A percentile compares a stretch with the other conserved stretches of the same genome.
These are phyloP conservation scores for Poeciliopsis presidionis DNA, from an alignment of 2,797 vertebrate species.

Conservation along the genomic window DNA sequence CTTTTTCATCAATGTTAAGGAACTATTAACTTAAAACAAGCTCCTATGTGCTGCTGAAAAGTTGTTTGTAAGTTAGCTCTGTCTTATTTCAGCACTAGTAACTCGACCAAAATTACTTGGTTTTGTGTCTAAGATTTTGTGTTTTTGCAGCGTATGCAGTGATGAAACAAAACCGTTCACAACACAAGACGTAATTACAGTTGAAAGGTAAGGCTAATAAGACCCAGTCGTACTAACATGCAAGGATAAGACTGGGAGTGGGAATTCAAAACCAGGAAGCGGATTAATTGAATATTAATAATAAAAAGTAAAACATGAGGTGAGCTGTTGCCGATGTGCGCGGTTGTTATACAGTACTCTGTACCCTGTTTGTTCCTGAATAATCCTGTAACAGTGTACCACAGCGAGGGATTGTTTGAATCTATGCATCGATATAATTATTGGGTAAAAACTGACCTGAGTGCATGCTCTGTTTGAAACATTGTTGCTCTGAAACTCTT, in stretches of 20 bases:
- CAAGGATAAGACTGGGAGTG: constrained; percentile 55
- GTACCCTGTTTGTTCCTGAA: constrained; percentile 78
- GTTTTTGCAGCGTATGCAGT: constrained; percentile 7
- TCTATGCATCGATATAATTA: constrained; percentile 36
- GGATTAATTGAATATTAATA: constrained; percentile 26
- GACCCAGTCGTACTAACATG: constrained; percentile 69
- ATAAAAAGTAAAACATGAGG: constrained; percentile 47
- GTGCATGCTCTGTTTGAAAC: constrained; percentile 67
- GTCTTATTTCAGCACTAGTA: too few species aligned
- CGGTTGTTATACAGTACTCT: constrained; percentile 75
- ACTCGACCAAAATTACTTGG: too few species aligned
- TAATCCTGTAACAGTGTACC: constrained; percentile 58
- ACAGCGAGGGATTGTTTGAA: constrained; percentile 45
- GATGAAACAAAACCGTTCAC: constrained; percentile 50
- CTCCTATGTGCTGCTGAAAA: too few species aligned
- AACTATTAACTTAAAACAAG: too few species aligned
- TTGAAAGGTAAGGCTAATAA: constrained; percentile 70
- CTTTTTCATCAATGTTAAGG: too few species aligned
- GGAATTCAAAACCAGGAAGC: constrained; percentile 37
- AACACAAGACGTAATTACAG: constrained; percentile 59
- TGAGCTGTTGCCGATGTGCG: constrained; percentile 69
- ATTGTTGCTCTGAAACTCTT: constrained; percentile 41
- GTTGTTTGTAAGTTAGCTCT: too few species aligned
- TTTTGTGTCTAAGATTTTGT: too few species aligned
- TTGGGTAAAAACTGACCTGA: constrained; percentile 71